Evolutionary conservation across 2,113 vertebrate species (phyloP).

Genomic region (Megatriorchis doriae): DNA sequence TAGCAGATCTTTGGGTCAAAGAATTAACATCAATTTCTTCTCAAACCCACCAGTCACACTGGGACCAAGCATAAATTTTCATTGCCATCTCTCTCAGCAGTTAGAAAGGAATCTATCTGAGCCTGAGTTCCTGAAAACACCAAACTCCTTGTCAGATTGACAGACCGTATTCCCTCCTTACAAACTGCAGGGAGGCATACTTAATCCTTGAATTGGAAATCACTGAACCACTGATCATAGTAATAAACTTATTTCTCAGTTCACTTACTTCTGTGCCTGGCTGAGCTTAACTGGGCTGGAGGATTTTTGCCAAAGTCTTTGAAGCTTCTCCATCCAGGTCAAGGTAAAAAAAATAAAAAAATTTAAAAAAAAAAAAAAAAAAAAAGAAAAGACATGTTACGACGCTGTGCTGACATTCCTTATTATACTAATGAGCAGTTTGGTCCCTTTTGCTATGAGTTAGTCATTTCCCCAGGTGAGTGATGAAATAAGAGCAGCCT

Average conservation of each 20-base stretch:
- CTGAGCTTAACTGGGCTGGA: neutral
- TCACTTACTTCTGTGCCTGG: slow-evolving; percentile 4
- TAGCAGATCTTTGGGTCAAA: neutral
- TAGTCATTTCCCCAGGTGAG: neutral
- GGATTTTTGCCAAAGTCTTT: neutral
- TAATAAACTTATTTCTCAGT: slow-evolving; percentile 8
- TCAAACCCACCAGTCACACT: neutral
- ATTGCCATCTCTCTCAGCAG: neutral
- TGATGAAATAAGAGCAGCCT: neutral
- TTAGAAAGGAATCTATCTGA: neutral
- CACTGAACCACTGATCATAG: neutral
- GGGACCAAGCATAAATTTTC: neutral
- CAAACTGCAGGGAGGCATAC: neutral
- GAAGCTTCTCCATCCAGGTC: neutral
- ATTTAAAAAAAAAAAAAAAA: no score
- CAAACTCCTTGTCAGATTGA: neutral
- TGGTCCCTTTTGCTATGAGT: neutral
- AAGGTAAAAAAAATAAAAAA: neutral
- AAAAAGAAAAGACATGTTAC: neutral
- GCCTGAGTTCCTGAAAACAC: fast-evolving
- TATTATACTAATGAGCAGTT: neutral
- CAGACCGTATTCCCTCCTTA: neutral
- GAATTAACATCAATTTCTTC: neutral
- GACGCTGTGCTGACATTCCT: neutral
- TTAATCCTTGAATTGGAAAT: slow-evolving; percentile 9